These are phyloP conservation scores for Hecatera dysodea DNA, from an alignment of 2,888 invertebrate species.

Conservation along the genomic window DNA sequence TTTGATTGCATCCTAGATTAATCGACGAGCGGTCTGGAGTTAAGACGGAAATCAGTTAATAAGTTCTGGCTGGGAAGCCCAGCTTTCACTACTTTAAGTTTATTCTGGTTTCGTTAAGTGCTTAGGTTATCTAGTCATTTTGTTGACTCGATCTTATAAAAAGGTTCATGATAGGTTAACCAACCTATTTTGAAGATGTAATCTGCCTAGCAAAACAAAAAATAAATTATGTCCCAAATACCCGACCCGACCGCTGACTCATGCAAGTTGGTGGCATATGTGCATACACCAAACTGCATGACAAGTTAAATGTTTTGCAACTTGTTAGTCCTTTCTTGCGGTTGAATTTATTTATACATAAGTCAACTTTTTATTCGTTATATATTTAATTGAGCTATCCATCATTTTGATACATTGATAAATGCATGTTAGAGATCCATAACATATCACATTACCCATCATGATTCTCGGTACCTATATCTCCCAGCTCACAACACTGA, in stretches of 20 bases:
- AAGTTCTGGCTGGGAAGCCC: slow-evolving; percentile 52
- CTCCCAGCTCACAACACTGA: slow-evolving; percentile 19
- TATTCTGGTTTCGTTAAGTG: slow-evolving; percentile 18
- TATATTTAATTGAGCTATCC: too few species aligned
- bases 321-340: too few species aligned
- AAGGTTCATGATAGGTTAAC: background rate
- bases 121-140: background rate
- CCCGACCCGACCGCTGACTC: too few species aligned
- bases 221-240: too few species aligned
- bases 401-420: rapidly evolving
- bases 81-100: slow-evolving; percentile 27
- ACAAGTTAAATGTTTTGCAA: too few species aligned
- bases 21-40: slow-evolving; percentile 48
- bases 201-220: too few species aligned
- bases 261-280: too few species aligned
- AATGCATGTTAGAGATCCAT: too few species aligned
- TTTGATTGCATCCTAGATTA: slow-evolving; percentile 63
- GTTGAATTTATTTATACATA: too few species aligned
- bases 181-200: too few species aligned
- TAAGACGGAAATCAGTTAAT: slow-evolving; percentile 65
- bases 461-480: background rate
- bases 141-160: background rate
- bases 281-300: too few species aligned
- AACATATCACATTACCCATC: background rate
- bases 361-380: too few species aligned